Base-by-base conservation (phyloP, 2,888 invertebrate genomes). In the Rhimphoctona megacephalus region DNA sequence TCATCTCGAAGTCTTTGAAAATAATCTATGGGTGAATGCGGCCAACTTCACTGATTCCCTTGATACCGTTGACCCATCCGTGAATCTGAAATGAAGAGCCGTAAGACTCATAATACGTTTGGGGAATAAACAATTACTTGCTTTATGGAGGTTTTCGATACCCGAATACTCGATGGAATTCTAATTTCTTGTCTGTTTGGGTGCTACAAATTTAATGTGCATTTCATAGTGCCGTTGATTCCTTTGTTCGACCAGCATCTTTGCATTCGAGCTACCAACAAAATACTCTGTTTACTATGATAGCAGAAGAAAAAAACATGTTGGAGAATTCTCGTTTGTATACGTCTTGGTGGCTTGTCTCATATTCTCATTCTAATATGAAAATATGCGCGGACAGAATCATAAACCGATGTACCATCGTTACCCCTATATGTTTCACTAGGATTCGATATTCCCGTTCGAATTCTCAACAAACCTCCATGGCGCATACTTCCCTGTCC, bases 381-480 rank as follows among this genome's bases (percentile, higher is more conserved):
- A 73, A 78, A 81, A 85, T n/a, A 78, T 57, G 14, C 36, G 17
- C 73, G 6, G 30, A 78, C 17, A n/a, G 30, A 39, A 67, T 73
- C 77, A 73, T 77, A 81, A 73, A 73, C 72, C 46, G 25, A 19
- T 33, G 61, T 14, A 22, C 61, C 64, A 81, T 77, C 77, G 72
- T 81, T 54, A 39, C 33, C 69, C 43, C 7, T 30, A 49, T 74
- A 74, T 52, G 43, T 43, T 84, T 80, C 67, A 54, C 66, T 22
- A 64, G 61, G 7, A 77, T 52, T 64, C 66, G 46, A 77, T 77
- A 72, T 77, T 66, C 43, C n/a, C 17, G 33, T 81, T 72, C 54
- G 77, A 39, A 76, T 77, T 77, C 72, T n/a, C 52, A 33, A 30
- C n/a, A 25, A 52, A 9, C 19, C 6, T 52, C 17, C 33, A 66